These are phyloP conservation scores for Eutrigla gurnardus DNA, from an alignment of 2,797 vertebrate genomes.

Conservation along the genomic window DNA sequence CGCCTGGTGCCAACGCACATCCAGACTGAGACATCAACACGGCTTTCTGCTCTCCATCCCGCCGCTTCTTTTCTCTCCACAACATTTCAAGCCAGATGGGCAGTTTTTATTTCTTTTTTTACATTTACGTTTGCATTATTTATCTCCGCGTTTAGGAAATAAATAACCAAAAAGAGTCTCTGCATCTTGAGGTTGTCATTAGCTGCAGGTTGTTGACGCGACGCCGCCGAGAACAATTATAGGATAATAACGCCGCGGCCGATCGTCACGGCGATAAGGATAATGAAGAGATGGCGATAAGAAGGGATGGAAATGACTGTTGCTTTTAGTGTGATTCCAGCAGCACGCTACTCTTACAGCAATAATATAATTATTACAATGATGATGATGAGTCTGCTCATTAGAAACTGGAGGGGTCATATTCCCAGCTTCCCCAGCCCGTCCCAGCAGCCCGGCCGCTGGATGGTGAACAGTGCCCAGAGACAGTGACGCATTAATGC, in stretches of 20 bases:
- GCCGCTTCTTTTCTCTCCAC: slow-evolving; percentile 33
- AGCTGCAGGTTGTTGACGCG: slow-evolving; percentile 52
- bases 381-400: slow-evolving; percentile 36
- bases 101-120: slow-evolving; percentile 1
- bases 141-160: slow-evolving; percentile 45
- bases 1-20: slow-evolving; percentile 53
- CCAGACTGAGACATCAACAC: slow-evolving; percentile 75
- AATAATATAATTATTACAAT: slow-evolving; percentile 49
- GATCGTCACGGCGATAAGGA: slow-evolving; percentile 70
- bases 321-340: slow-evolving; percentile 52
- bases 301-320: slow-evolving; percentile 64
- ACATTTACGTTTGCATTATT: slow-evolving; percentile 61
- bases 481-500: slow-evolving; percentile 51
- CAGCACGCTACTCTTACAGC: slow-evolving; percentile 42
- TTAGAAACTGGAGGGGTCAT: slow-evolving; percentile 17
- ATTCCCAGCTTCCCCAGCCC: background rate
- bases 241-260: slow-evolving; percentile 66
- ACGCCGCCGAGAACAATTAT: slow-evolving; percentile 67
- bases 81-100: slow-evolving; percentile 52
- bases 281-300: slow-evolving; percentile 75
- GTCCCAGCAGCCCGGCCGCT: background rate
- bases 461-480: slow-evolving; percentile 6
- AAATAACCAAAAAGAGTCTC: slow-evolving; percentile 4
- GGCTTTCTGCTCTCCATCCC: slow-evolving; percentile 55
- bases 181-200: slow-evolving; percentile 68